Evolutionary conservation across 1,140 invertebrate genomes (phyloP), one percentile per base, ranked within the genome.

Genomic region (Habropoda laboriosa): DNA sequence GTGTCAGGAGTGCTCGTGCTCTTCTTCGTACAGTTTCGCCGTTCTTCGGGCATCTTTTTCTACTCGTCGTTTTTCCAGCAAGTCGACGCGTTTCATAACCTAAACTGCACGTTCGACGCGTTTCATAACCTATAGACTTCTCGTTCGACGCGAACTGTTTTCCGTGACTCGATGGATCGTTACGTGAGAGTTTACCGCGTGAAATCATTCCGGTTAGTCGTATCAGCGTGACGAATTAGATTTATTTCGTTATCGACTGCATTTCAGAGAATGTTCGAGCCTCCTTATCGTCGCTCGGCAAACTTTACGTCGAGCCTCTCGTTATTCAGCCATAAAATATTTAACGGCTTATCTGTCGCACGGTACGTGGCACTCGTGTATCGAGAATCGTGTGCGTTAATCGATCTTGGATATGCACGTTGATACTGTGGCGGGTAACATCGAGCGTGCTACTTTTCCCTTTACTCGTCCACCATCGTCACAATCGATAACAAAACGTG

Each of bases 361-460:
- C n/a, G 12, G 27, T 30, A 68, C 66, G 66, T 18, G 35, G 51
- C 51, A 70, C 35, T 30, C n/a, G n/a, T 16, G 35, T 27, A 40
- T 40, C 24, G 35, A 10, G 53, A 60, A 49, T 60, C 24, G 40
- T 24, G 42, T 38, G 24, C 53, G 18, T 70, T 70, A 60, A 77
- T 71, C 55, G 66, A 60, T 60, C 42, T 38, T 30, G 12, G 32
- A 35, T 51, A 27, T 38, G 66, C 51, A 58, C 64, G 66, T 58
- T 77, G 74, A 74, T 64, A 71, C 24, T 27, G n/a, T n/a, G 8
- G n/a, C 66, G 53, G 32, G 16, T 32, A 67, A 24, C 63, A 57
- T 77, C 53, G 64, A 49, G 30, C 64, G 66, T 49, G 55, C 32
- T 38, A 77, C 66, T 71, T 78, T 71, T 49, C 53, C 55, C 30